Percentiles rank a stretch among this genome's conserved stretches.
Evolutionary conservation across 2,888 invertebrate genomes (phyloP).

Genomic region (Tinea pellionella): DNA sequence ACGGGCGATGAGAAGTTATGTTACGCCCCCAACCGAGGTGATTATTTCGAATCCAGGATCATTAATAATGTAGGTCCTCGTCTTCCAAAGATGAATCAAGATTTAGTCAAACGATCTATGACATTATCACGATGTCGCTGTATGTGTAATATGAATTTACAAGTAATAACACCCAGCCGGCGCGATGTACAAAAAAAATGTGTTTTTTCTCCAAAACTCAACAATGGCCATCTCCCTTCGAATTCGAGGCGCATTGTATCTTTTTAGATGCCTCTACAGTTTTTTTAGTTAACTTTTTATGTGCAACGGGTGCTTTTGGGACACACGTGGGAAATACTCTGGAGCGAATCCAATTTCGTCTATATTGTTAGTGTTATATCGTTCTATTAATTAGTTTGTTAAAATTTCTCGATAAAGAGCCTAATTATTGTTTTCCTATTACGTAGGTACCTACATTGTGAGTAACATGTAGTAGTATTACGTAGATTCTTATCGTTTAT

Average conservation of each 20-base stretch:
- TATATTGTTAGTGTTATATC: background rate
- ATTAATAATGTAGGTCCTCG: slow-evolving; percentile 6
- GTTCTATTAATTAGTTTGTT: background rate
- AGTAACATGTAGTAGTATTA: background rate
- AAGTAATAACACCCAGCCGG: slow-evolving; percentile 17
- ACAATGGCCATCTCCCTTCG: slow-evolving; percentile 51
- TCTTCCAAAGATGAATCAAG: background rate
- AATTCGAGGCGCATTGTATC: slow-evolving; percentile 35
- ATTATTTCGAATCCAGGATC: slow-evolving; percentile 40
- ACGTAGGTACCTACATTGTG: background rate
- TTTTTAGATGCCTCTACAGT: slow-evolving; percentile 25
- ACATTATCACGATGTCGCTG: background rate
- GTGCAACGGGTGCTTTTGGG: slow-evolving; percentile 7
- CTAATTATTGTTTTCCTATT: background rate
- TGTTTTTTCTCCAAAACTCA: slow-evolving; percentile 35
- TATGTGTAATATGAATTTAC: background rate
- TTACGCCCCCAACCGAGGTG: slow-evolving; percentile 67
- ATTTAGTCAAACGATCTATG: background rate
- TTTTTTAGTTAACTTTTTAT: slow-evolving; percentile 12
- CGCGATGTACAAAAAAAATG: slow-evolving; percentile 26
- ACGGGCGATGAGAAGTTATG: slow-evolving; percentile 60
- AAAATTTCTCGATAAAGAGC: background rate
- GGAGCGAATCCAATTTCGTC: background rate
- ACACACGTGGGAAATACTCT: slow-evolving; percentile 4
- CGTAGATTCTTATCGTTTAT: background rate